These are phyloP conservation scores for Odiellus spinosus DNA, from an alignment of 2,888 invertebrate genomes.

Conservation along the genomic window DNA sequence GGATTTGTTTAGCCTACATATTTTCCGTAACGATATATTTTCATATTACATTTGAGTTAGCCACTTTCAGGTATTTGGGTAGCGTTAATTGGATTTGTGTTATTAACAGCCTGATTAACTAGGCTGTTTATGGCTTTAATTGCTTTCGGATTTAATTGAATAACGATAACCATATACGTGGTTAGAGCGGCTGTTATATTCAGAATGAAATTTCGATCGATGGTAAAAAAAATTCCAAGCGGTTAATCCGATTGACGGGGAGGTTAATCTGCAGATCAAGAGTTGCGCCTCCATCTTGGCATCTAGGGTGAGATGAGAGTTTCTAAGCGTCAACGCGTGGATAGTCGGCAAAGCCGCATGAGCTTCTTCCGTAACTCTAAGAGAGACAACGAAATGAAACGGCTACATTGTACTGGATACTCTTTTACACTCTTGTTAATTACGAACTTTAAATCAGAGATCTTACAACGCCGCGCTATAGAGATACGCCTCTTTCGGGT, in stretches of 20 bases:
- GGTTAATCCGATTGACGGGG: slow-evolving; percentile 17
- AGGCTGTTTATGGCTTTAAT: slow-evolving; percentile 17
- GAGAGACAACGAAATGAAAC: too few relatives aligned
- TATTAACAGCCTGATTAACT: slow-evolving; percentile 15
- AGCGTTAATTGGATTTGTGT: slow-evolving; percentile 1
- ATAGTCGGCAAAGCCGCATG: slow-evolving; percentile 14
- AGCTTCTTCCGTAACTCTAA: slow-evolving; percentile 15
- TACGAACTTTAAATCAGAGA: too few relatives aligned
- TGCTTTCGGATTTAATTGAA: slow-evolving; percentile 20
- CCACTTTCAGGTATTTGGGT: too few relatives aligned
- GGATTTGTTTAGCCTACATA: too few relatives aligned
- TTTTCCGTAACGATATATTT: too few relatives aligned
- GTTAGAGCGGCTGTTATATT: slow-evolving; percentile 20
- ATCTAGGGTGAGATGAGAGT: slow-evolving; percentile 13
- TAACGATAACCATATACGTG: slow-evolving; percentile 20
- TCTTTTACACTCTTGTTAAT: too few relatives aligned
- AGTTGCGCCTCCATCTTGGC: slow-evolving; percentile 14
- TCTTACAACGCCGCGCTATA: too few relatives aligned
- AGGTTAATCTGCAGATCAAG: slow-evolving; percentile 12
- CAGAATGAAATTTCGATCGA: slow-evolving; percentile 20
- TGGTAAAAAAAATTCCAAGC: slow-evolving; percentile 21
- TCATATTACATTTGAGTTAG: too few relatives aligned
- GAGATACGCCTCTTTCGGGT: too few relatives aligned
- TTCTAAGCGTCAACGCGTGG: slow-evolving; percentile 15
- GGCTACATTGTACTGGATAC: too few relatives aligned